Base-by-base conservation (phyloP, 2,797 vertebrate species). In the Acanthurus leucopareius region DNA sequence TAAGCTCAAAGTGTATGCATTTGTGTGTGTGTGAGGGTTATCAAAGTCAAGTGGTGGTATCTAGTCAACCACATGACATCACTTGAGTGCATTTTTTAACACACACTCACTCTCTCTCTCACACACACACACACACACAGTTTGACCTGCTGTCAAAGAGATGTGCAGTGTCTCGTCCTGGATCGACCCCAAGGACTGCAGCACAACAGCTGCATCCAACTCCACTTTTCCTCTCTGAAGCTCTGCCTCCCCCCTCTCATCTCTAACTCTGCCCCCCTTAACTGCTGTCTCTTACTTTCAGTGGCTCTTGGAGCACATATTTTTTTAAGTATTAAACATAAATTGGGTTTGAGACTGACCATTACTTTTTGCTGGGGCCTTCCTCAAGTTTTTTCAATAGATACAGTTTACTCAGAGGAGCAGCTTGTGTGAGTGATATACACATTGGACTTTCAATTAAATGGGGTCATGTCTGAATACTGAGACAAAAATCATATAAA, bases 131-230 rank as follows among this genome's bases (percentile, higher is more conserved):
- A 60, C 63, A n/a, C 16, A 62, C 45, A 68, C 7, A 61, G 72
- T 63, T 72, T 74, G 82, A 80, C 87, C 79, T 47, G 76, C 87
- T 81, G 77, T 91, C 87, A 85, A 9, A 51, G 32, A 82, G 79
- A 84, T 69, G 77, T 80, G 74, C 68, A 15, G 19, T 20, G 67
- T 71, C 16, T 81, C 71, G 66, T 85, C 58, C 73, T 69, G 69
- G 25, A 74, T 73, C 59, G 56, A 78, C 84, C 88, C 77, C 7
- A 44, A 84, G 82, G 86, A 86, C 81, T 66, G 25, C 45, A 73
- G 47, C 67, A 72, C 59, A 80, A 59, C 80, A 70, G 77, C 71
- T 83, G 84, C 71, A 79, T 69, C 80, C 63, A 72, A 10, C 75
- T 63, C 32, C 35, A 59, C 77, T 52, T 42, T 56, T 60, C 48